Percentiles rank a stretch among this genome's conserved stretches.
phyloP scores from a whole-genome alignment of 1,140 invertebrate species.

The Drosophila paulistorum region DNA sequence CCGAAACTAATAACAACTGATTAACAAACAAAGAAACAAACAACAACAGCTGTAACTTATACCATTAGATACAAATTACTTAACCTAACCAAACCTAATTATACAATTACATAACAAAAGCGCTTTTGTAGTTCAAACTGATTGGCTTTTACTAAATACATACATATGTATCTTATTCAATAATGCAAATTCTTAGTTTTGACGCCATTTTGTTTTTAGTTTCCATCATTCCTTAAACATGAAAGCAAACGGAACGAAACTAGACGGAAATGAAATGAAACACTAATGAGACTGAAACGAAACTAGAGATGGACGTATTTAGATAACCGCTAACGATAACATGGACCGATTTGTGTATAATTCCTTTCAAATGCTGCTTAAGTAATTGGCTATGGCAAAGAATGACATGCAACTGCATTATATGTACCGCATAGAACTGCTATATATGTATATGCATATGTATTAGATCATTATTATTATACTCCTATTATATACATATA shows the following conservation, averaged over 20 bases:
- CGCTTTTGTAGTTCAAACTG: conserved; percentile 71
- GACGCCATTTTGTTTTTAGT: conserved; percentile 33
- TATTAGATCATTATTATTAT: conserved; percentile 8
- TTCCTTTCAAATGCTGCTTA: conserved; percentile 36
- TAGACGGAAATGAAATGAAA: not conserved
- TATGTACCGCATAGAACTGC: conserved; percentile 1
- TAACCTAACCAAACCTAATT: conserved; percentile 27
- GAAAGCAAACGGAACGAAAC: not conserved
- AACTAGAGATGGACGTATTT: not conserved
- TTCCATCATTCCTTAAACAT: not conserved
- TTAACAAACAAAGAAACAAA: conserved; percentile 39
- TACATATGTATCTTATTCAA: not conserved
- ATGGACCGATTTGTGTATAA: not conserved
- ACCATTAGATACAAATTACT: conserved; percentile 42
- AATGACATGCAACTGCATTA: conserved; percentile 21
- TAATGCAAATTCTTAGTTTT: conserved; percentile 33
- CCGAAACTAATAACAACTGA: conserved; percentile 1
- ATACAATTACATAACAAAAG: conserved; percentile 38
- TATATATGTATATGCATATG: conserved; percentile 27
- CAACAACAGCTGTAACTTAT: conserved; percentile 41
- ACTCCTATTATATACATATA: not conserved
- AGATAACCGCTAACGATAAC: not conserved
- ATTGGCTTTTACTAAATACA: conserved; percentile 60
- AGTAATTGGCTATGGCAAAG: conserved; percentile 26
- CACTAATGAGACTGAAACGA: not conserved